Percentiles rank a stretch among this genome's conserved stretches.
Conservation (phyloP, 2,113 vertebrate genomes). For the Psittacula cyanocephala region DNA sequence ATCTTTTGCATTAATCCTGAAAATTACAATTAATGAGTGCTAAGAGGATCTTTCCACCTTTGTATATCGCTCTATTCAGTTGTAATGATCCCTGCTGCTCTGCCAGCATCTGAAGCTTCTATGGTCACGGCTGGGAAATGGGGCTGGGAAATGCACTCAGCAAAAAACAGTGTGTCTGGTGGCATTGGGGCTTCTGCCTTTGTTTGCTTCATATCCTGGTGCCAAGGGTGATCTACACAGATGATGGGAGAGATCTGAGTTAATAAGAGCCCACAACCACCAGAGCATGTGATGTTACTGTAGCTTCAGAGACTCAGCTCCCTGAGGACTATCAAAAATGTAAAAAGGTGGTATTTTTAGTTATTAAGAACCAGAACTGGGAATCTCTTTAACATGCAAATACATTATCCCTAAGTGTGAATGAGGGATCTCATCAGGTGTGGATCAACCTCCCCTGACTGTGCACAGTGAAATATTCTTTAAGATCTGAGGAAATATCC, state of each 20-base stretch:
- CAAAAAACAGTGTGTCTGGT: neutral
- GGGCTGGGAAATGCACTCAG: neutral
- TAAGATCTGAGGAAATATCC: neutral
- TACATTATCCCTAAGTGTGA: neutral
- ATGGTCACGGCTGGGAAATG: neutral
- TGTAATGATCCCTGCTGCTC: constrained; percentile 26
- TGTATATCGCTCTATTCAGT: neutral
- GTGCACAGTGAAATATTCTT: neutral
- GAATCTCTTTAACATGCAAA: neutral
- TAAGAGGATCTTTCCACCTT: constrained; percentile 63
- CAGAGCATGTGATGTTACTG: neutral
- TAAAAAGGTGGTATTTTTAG: neutral
- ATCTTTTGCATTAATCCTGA: constrained; percentile 64
- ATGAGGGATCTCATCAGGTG: neutral
- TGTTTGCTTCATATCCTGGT: neutral
- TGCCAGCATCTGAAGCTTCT: neutral
- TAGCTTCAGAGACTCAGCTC: neutral
- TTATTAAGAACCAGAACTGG: neutral
- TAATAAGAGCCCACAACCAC: neutral
- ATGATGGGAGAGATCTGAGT: neutral
- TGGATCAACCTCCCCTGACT: neutral
- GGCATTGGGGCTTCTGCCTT: neutral
- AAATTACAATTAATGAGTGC: constrained; percentile 64
- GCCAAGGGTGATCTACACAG: neutral
- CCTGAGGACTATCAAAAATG: neutral